Base-by-base conservation (phyloP, 2,888 invertebrate species). In the Colletes collaris region DNA sequence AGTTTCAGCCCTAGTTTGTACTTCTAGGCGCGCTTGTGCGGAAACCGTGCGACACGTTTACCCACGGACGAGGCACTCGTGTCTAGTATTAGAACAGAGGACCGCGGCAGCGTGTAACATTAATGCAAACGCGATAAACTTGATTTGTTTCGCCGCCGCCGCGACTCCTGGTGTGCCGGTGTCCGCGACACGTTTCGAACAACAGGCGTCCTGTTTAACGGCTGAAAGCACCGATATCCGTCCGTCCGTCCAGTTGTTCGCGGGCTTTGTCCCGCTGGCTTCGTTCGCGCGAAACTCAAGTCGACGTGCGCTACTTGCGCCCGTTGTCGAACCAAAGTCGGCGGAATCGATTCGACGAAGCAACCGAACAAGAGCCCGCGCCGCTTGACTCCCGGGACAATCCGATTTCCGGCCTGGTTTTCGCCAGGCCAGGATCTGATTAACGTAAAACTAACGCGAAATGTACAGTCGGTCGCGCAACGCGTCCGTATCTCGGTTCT, bases 151-250 rank as follows among this genome's bases (percentile, higher is more conserved):
- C 19, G 60, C 44, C 27, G 8, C 60, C 16, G 2, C 59, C 59
- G 13, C 11, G 63, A 13, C 10, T 10, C 10, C 3, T n/a, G 44
- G 5, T 53, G 53, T 52, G n/a, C 52, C 8, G 27, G 35, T 81
- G 70, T 68, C 50, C 50, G 13, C 60, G 69, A 60, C 73, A 63
- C 66, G 72, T 66, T 56, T 53, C 60, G 58, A 79, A 86, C 87
- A 87, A 83, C 84, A 69, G 71, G 62, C 67, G 67, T 83, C 77
- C 84, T 79, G 83, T 87, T 84, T 79, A 81, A 73, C 79, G 74
- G 63, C 76, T 82, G 81, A 87, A 83, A 87, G 88, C 74, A 80
- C 81, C 86, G 87, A 87, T 88, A 87, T 87, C 87, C 88, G 84
- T 76, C 72, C 75, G 69, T 78, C 74, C 16, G 78, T 79, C 76